These are phyloP conservation scores for Zalophus californianus DNA, from an alignment of 2,797 vertebrate genomes.

Conservation along the genomic window DNA sequence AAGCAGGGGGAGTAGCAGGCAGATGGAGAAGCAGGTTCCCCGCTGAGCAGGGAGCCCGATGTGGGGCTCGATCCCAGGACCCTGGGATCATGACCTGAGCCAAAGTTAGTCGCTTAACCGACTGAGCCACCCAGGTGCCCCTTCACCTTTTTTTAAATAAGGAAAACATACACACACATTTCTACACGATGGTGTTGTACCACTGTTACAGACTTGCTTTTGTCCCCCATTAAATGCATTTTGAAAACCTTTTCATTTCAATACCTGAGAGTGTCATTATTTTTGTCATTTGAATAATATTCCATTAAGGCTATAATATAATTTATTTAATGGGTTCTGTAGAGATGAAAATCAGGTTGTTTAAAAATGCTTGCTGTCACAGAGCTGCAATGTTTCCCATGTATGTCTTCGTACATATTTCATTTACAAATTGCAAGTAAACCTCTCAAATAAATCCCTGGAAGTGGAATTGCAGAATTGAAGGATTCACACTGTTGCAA, in stretches of 20 bases:
- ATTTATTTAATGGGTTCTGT: background rate
- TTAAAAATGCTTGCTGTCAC: background rate
- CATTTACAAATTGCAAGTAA: background rate
- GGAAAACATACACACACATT: background rate
- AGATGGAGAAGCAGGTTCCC: too few species aligned
- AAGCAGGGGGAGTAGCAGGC: too few species aligned
- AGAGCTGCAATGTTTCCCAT: background rate
- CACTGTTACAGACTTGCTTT: background rate
- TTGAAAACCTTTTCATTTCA: background rate
- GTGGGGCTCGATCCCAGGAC: too few species aligned
- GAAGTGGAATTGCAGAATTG: background rate
- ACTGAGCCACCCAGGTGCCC: too few species aligned
- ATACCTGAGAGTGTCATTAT: background rate
- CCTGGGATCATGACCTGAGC: too few species aligned
- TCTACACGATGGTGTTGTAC: background rate
- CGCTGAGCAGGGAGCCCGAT: too few species aligned
- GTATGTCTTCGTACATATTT: background rate
- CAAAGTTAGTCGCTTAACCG: too few species aligned
- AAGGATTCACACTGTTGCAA: background rate
- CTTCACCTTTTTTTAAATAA: background rate
- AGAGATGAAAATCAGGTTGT: background rate
- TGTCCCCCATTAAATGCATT: background rate
- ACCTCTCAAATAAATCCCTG: background rate
- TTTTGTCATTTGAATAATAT: background rate
- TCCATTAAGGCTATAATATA: background rate